Base-by-base conservation (phyloP, 2,888 invertebrate genomes). In the Thera obeliscata region DNA sequence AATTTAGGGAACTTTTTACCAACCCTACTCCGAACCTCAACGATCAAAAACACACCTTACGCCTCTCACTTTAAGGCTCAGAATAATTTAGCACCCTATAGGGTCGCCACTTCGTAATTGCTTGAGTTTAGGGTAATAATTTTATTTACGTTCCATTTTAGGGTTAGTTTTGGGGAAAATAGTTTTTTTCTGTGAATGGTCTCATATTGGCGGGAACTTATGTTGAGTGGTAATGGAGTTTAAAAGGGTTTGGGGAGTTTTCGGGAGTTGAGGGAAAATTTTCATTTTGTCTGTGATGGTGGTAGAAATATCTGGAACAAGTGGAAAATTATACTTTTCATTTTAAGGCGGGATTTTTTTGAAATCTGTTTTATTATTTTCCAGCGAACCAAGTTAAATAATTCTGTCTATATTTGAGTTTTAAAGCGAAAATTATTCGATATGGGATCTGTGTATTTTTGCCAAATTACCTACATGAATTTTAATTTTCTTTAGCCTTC, bases 121-220 rank as follows among this genome's bases (percentile, higher is more conserved):
- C 71, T 43, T 54, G 71, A 75, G 72, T 75, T 74, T 75, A 71
- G 72, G 75, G 75, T 69, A 75, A 73, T 75, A 70, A 74, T 75
- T 75, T 75, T 74, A 72, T 75, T 74, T 75, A 74, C 69, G 72
- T 67, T 71, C 69, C 73, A 69, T 73, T 75, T 71, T 72, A 59
- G 71, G 67, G 69, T 65, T 66, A 71, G 67, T 71, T 73, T 67
- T 56, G 59, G 58, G 64, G 68, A 66, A 72, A 67, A 48, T 61
- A 68, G 65, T 71, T 71, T 71, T 74, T 74, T 73, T 71, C 68
- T 58, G 61, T 63, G 69, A 71, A 67, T 65, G 64, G 57, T 49
- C 66, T 57, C 61, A 55, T 62, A 62, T 62, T 62, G 57, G 56
- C 56, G 58, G 52, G 49, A 61, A 62, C 59, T 65, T 65, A 60